phyloP scores from a whole-genome alignment of 2,113 vertebrate genomes.

The Uropsilus gracilis region DNA sequence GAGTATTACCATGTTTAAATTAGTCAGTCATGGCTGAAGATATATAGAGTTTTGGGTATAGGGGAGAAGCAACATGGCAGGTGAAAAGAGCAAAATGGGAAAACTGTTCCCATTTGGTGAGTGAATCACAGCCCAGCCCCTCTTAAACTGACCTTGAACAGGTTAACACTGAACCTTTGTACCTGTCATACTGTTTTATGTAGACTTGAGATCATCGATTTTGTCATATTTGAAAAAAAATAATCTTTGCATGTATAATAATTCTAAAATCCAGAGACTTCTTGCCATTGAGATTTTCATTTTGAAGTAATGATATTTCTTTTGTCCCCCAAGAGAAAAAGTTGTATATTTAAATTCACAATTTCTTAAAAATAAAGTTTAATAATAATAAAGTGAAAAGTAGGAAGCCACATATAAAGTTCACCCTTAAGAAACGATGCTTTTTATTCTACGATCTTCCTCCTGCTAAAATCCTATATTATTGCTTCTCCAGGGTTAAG shows the following conservation, averaged over 20 bases:
- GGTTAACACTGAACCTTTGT: neutral
- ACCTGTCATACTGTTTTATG: neutral
- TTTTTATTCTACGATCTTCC: slow-evolving; percentile 76
- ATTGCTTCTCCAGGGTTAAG: slow-evolving; percentile 74
- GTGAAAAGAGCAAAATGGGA: neutral
- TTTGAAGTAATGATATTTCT: slow-evolving; percentile 47
- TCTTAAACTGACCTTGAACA: neutral
- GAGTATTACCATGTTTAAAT: slow-evolving; percentile 57
- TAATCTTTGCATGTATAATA: neutral
- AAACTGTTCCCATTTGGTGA: too few relatives aligned
- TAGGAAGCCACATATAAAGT: slow-evolving; percentile 59
- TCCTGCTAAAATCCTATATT: slow-evolving; percentile 79
- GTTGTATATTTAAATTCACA: slow-evolving; percentile 42
- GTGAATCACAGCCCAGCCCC: accelerated
- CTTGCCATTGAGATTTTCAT: slow-evolving; percentile 19
- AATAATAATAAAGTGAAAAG: slow-evolving; percentile 64
- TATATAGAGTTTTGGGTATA: neutral
- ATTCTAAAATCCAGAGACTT: slow-evolving; percentile 36
- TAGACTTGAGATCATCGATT: neutral
- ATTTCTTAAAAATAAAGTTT: slow-evolving; percentile 56
- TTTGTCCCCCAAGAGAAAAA: neutral
- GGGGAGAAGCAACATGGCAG: neutral
- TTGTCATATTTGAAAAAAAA: neutral
- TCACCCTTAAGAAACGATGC: slow-evolving; percentile 45
- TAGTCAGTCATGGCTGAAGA: neutral